Conservation (phyloP, 2,113 vertebrate genomes). For the Triplophysa rosa region DNA sequence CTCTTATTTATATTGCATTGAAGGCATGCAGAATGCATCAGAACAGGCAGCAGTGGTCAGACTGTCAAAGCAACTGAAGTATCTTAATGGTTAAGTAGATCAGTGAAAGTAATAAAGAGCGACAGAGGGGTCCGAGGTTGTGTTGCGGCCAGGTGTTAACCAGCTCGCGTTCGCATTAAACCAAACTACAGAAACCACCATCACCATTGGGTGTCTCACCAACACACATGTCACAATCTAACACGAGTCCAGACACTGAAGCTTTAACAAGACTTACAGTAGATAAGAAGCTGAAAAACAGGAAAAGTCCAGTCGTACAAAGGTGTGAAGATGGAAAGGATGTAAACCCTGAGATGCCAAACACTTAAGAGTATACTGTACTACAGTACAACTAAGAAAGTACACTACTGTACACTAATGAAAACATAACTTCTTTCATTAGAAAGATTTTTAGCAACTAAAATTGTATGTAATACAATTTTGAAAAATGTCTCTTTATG, state of each 20-base stretch:
- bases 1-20: constrained; percentile 99
- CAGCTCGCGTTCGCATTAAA: constrained; percentile 79
- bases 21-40: constrained; percentile 94
- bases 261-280: neutral
- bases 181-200: constrained; percentile 59
- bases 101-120: constrained; percentile 66
- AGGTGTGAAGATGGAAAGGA: neutral
- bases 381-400: no score
- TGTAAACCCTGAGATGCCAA: neutral
- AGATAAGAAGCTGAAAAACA: neutral
- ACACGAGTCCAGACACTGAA: constrained; percentile 2
- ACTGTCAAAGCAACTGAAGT: constrained; percentile 94
- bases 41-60: constrained; percentile 95
- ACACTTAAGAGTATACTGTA: no score
- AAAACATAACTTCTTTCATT: no score
- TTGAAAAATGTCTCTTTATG: no score
- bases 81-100: constrained; percentile 89
- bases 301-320: neutral
- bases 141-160: constrained; percentile 82
- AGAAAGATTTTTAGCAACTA: no score
- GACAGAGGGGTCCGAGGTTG: constrained; percentile 57
- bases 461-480: no score
- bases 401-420: no score
- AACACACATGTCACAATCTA: neutral
- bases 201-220: neutral